Evolutionary conservation across 2,113 vertebrate species (phyloP).

Genomic region (Dunckerocampus dactyliophorus): DNA sequence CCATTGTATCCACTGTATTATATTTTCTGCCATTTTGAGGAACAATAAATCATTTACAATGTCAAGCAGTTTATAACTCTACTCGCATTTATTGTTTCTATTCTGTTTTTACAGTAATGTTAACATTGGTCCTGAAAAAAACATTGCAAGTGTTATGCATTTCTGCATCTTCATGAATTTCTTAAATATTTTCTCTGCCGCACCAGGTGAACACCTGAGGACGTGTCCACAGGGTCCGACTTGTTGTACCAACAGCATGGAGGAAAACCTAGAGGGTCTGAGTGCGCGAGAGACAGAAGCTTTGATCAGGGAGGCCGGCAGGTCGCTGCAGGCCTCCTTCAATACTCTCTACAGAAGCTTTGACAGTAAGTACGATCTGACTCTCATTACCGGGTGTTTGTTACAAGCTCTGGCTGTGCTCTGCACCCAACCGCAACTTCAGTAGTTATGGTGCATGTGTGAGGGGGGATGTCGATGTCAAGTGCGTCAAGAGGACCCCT

Average conservation of each 20-base stretch:
- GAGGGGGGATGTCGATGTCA: constrained; percentile 35
- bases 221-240: constrained; percentile 91
- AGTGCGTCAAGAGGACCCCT: constrained; percentile 54
- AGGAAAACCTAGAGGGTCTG: constrained; percentile 84
- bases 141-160: background rate
- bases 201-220: constrained; percentile 87
- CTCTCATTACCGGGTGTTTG: constrained; percentile 50
- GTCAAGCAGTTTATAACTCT: too few species aligned
- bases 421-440: constrained; percentile 23
- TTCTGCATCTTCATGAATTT: too few species aligned
- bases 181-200: background rate
- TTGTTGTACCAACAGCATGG: constrained; percentile 92
- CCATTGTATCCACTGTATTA: too few species aligned
- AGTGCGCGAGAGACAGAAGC: constrained; percentile 83
- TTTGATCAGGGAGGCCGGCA: constrained; percentile 81
- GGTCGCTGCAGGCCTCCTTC: constrained; percentile 78
- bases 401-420: constrained; percentile 27
- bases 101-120: too few species aligned
- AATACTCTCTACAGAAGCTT: constrained; percentile 82
- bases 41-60: too few species aligned
- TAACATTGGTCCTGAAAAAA: background rate
- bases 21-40: too few species aligned
- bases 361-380: constrained; percentile 78
- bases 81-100: too few species aligned
- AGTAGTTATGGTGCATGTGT: constrained; percentile 1